Base-by-base conservation (phyloP, 2,797 vertebrate genomes). In the Chelmon rostratus region DNA sequence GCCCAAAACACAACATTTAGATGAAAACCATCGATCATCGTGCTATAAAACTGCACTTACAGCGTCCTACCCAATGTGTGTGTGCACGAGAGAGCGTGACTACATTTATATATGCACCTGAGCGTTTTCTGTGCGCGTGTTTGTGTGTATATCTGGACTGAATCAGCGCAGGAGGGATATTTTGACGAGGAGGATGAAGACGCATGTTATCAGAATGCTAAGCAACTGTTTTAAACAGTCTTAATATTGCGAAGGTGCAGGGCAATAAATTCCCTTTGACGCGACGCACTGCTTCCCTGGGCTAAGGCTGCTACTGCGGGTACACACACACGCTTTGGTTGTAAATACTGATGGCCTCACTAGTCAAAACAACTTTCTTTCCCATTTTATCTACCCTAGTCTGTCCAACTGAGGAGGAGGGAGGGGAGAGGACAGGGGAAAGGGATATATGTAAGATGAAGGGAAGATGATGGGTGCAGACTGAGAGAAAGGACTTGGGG, bases 251-350 rank as follows among this genome's bases (percentile, higher is more conserved):
- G 67, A 87, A 74, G 71, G 79, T 84, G 85, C 63, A 73, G 61
- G 73, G 72, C 83, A 75, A 89, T 91, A 85, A 83, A 94, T 93
- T 86, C 77, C 49, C 79, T 85, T 76, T 91, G 89, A 90, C 86
- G 89, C 73, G n/a, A 61, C n/a, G 72, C n/a, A 75, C 75, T 69
- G 81, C 78, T 73, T 87, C 82, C 67, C 72, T 62, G 67, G 67
- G 65, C 77, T 80, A 73, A 37, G 31, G 53, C 73, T 78, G 78
- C 85, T 84, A 38, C 83, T 85, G 85, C 80, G 69, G 81, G 66
- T 83, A 49, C 76, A 81, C 70, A 42, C 40, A 42, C 70, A 78
- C 76, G 77, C 77, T 65, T 66, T 56, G 82, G 81, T 82, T 91
- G 83, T 89, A 91, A 89, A 90, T 86, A 89, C 84, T 19, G 83